Evolutionary conservation across 2,797 vertebrate species (phyloP).

Genomic region (Gymnoscopelus microlampas): DNA sequence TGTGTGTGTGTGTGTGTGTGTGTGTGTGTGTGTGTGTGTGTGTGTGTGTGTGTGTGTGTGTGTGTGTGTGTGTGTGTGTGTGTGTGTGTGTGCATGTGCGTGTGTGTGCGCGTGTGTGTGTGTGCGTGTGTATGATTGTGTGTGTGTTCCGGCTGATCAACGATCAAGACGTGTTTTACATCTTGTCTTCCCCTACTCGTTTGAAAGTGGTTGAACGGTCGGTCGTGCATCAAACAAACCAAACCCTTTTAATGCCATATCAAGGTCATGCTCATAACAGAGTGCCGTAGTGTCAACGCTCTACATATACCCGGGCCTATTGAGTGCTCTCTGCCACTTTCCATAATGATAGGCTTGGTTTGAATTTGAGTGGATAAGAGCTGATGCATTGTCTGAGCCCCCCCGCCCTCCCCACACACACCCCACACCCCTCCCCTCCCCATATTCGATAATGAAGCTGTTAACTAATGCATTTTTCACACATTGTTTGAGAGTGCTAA

Average conservation of each 20-base stretch:
- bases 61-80: no score
- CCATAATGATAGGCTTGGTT: conserved; percentile 17
- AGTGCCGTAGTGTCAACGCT: background rate
- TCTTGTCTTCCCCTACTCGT: no score
- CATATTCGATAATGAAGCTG: conserved; percentile 18
- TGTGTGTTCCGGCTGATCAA: background rate
- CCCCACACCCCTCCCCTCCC: no score
- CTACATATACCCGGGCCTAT: conserved; percentile 3
- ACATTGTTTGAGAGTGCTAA: conserved; percentile 42
- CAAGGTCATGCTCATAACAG: conserved; percentile 24
- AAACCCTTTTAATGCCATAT: conserved; percentile 24
- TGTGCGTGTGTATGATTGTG: no score
- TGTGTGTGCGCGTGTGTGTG: no score
- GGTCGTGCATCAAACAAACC: no score
- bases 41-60: no score
- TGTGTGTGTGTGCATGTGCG: no score
- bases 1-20: background rate
- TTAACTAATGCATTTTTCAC: conserved; percentile 24
- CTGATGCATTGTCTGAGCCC: background rate
- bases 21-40: conserved; percentile 2
- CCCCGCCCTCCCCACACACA: no score
- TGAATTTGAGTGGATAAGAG: conserved; percentile 14
- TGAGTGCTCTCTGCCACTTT: conserved; percentile 16
- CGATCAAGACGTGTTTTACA: background rate
- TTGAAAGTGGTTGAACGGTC: no score